These are phyloP conservation scores for Artibeus jamaicensis DNA, from an alignment of 2,797 vertebrate species.

Conservation along the genomic window DNA sequence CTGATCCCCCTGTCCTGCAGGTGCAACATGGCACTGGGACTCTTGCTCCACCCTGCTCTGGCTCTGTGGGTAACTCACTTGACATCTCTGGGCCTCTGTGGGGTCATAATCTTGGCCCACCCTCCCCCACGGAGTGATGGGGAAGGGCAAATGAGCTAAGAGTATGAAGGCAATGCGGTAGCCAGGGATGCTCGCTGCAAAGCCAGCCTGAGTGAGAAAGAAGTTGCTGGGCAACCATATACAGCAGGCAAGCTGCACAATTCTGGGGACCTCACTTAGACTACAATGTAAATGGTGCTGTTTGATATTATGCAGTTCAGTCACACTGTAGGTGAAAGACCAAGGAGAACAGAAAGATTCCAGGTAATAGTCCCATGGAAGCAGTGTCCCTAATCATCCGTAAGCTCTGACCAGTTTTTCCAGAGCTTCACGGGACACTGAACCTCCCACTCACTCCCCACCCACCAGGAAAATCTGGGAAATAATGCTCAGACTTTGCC, in stretches of 20 bases:
- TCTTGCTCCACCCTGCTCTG: too few relatives aligned
- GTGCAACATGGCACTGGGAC: not conserved
- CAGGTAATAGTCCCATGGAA: not conserved
- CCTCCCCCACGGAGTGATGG: not conserved
- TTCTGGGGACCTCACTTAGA: not conserved
- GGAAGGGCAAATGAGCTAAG: not conserved
- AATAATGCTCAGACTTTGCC: constrained; percentile 27
- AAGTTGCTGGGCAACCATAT: not conserved
- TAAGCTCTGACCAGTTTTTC: constrained; percentile 34
- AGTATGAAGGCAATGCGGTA: not conserved
- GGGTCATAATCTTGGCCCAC: not conserved
- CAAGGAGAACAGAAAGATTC: not conserved
- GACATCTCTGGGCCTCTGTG: not conserved
- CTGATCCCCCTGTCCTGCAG: not conserved
- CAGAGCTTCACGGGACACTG: not conserved
- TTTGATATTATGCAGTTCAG: not conserved
- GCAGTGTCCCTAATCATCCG: not conserved
- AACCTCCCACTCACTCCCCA: not conserved
- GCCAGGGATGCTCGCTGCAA: not conserved
- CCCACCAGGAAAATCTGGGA: constrained; percentile 54
- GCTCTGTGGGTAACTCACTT: not conserved
- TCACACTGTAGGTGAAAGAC: not conserved
- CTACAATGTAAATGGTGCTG: not conserved
- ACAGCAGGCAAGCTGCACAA: not conserved
- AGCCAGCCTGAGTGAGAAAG: not conserved